These are phyloP conservation scores for Amphipoea oculea DNA, from an alignment of 2,888 invertebrate species.

Conservation along the genomic window DNA sequence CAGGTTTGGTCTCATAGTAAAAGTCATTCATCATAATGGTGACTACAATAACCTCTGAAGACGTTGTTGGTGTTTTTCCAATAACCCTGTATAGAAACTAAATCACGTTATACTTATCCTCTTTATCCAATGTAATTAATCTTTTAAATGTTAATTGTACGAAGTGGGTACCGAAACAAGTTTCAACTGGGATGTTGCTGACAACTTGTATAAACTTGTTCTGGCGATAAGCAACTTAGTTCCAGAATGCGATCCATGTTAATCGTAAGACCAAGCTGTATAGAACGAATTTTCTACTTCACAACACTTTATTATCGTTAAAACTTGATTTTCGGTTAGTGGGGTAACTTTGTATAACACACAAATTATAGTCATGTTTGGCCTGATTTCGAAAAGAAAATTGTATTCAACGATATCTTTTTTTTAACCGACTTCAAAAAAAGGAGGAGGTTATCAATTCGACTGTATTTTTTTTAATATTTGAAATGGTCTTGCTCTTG, in stretches of 20 bases:
- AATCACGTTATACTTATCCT: not conserved
- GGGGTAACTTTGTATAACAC: not conserved
- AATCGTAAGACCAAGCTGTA: constrained; percentile 31
- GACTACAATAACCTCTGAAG: too few species aligned
- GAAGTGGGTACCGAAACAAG: constrained; percentile 44
- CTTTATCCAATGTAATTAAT: constrained; percentile 44
- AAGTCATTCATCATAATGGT: too few species aligned
- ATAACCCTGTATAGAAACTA: not conserved
- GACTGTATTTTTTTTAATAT: too few species aligned
- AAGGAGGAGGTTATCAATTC: too few species aligned
- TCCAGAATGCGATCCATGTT: constrained; percentile 48
- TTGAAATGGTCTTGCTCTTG: too few species aligned
- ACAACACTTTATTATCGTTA: constrained; percentile 12
- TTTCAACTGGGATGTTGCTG: constrained; percentile 52
- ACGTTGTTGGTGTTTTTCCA: too few species aligned
- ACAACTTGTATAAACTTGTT: constrained; percentile 61
- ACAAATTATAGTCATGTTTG: not conserved
- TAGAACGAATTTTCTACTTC: constrained; percentile 34
- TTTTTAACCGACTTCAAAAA: too few species aligned
- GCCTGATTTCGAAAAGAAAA: not conserved
- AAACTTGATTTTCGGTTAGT: constrained; percentile 22
- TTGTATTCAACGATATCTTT: not conserved
- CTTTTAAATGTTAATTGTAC: constrained; percentile 57
- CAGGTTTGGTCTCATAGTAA: too few species aligned
- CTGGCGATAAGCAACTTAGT: constrained; percentile 58